Percentiles rank a stretch among this genome's conserved stretches.
These are phyloP conservation scores for Papilio demoleus DNA, from an alignment of 2,888 invertebrate genomes.

Conservation along the genomic window DNA sequence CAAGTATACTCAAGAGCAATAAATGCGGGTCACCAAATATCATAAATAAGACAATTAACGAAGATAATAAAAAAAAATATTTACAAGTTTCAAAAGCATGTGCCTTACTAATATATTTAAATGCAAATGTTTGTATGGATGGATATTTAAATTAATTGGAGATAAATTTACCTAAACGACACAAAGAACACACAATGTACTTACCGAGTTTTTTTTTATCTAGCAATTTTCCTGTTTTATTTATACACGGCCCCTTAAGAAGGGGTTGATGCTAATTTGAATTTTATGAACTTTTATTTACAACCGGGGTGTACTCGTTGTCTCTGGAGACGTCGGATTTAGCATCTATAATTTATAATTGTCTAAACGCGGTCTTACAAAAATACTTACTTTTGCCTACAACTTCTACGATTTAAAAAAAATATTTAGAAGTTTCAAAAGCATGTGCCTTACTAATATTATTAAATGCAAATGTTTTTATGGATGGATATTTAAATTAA, in stretches of 20 bases:
- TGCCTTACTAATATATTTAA: too few species aligned
- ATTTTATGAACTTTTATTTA: constrained; percentile 80
- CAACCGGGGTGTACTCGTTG: constrained; percentile 57
- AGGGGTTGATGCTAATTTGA: constrained; percentile 78
- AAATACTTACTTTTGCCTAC: constrained; percentile 43
- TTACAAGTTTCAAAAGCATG: too few species aligned
- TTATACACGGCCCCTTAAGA: constrained; percentile 78
- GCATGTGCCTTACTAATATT: too few species aligned
- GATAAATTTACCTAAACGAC: constrained; percentile 78
- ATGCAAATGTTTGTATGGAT: too few species aligned
- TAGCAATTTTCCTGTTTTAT: constrained; percentile 65
- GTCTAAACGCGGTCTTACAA: constrained; percentile 31
- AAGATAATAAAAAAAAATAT: too few species aligned
- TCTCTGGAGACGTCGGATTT: constrained; percentile 57
- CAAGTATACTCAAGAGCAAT: too few species aligned
- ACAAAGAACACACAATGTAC: too few species aligned
- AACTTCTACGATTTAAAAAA: not conserved
- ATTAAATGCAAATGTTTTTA: too few species aligned
- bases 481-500: too few species aligned
- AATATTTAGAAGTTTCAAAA: not conserved
- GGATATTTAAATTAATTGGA: too few species aligned
- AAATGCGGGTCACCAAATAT: too few species aligned
- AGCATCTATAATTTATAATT: constrained; percentile 51
- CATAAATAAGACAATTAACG: too few species aligned
- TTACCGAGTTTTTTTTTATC: constrained; percentile 73